Evolutionary conservation across 2,888 invertebrate species (phyloP).

Genomic region (Capitulum mitella): DNA sequence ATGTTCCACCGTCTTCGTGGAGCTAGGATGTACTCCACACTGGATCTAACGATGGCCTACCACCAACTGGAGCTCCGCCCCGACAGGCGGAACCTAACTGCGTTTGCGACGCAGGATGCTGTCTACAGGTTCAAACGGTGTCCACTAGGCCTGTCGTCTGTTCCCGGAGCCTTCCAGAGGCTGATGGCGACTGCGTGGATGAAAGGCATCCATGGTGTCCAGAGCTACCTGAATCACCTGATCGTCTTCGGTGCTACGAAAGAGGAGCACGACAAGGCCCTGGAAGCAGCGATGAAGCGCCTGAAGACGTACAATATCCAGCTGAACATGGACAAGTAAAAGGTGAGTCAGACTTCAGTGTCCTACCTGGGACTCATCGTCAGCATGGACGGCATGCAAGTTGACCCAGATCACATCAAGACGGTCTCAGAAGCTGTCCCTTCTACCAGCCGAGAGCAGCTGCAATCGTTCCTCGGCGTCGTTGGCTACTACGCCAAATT

Average conservation of each 20-base stretch:
- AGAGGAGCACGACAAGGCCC: background rate
- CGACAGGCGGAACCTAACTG: background rate
- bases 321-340: background rate
- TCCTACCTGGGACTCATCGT: background rate
- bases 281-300: background rate
- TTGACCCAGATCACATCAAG: background rate
- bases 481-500: background rate
- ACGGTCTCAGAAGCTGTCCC: background rate
- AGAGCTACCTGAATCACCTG: background rate
- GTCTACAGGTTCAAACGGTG: background rate
- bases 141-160: background rate
- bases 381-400: background rate
- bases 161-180: background rate
- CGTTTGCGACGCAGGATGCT: background rate
- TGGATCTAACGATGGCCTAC: background rate
- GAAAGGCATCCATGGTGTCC: background rate
- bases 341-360: background rate
- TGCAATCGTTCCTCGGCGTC: background rate
- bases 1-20: background rate
- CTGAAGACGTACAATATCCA: background rate
- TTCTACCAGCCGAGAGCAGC: background rate
- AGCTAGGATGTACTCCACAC: background rate
- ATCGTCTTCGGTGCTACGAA: background rate
- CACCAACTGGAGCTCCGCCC: background rate
- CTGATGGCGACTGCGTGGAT: background rate